Base-by-base conservation (phyloP, 2,888 invertebrate species). In the Amphipoea oculea region DNA sequence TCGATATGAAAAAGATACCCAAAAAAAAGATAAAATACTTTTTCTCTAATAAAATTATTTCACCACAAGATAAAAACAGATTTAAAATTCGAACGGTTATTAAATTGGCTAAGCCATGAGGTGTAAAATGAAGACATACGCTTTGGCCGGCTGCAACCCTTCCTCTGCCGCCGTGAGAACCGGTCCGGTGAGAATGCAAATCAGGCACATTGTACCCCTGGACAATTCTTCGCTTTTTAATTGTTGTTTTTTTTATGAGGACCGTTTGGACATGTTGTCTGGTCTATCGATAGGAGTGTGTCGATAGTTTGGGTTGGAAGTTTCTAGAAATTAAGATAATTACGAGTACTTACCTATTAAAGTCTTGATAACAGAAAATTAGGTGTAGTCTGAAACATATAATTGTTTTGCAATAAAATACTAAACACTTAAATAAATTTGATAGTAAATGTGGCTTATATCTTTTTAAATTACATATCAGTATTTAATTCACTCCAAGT, bases 181-280 rank as follows among this genome's bases (percentile, higher is more conserved):
- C 94, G 94, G 95, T 95, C 93, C 89, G 89, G 90, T 91, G 90
- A 90, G 95, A 94, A 96, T 96, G 96, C 95, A 95, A 96, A 96
- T 96, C 89, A 90, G 88, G 86, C 88, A 91, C 92, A 93, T 96
- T 96, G 96, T 95, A 89, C 90, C 89, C 92, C 89, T 91, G 96
- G 96, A 96, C 96, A 94, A 96, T 95, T 93, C 94, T 92, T 93
- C 92, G 91, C 90, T 90, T 90, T 94, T 95, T 92, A 91, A 93
- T 94, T 93, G 93, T 94, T 93, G 91, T 90, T 89, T 90, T 89
- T 86, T 85, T 76, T 76, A 66, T 87, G 77, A 76, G 76, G 84
- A 88, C 84, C 75, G 84, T 87, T 51, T 86, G 89, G 87, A 84
- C 79, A 82, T 71, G 81, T 81, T 85, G 84, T 89, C 89, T 89